Conservation (phyloP, 1,140 invertebrate genomes). For the Drosophila virilis region DNA sequence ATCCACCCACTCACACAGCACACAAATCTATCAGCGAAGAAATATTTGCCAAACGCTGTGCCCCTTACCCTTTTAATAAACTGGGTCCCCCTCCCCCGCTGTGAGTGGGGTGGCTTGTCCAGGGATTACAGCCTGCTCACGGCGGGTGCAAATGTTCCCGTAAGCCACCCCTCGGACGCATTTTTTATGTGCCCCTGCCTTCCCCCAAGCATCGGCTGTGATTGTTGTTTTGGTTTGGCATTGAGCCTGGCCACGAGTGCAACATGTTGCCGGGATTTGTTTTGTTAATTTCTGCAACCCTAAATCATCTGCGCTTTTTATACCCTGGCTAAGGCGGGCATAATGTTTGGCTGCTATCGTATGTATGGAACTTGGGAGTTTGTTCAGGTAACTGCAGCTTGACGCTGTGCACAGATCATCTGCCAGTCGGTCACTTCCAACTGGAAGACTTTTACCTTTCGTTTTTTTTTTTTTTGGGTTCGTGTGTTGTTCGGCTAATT, state of each 20-base stretch:
- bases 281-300: conserved; percentile 76
- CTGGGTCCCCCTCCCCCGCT: conserved; percentile 22
- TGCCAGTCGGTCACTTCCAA: too few species aligned
- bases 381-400: too few species aligned
- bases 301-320: conserved; percentile 49
- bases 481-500: conserved; percentile 58
- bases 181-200: conserved; percentile 34
- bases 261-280: conserved; percentile 83
- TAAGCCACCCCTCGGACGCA: conserved; percentile 37
- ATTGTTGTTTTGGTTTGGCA: conserved; percentile 17
- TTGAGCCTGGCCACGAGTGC: conserved; percentile 62
- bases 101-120: conserved; percentile 23
- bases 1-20: conserved; percentile 1
- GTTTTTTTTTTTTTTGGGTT: conserved; percentile 28
- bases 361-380: too few species aligned
- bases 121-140: conserved; percentile 24
- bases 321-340: neutral
- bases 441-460: neutral
- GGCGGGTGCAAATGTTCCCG: conserved; percentile 71
- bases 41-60: conserved; percentile 16
- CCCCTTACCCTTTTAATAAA: conserved; percentile 45
- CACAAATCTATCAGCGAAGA: conserved; percentile 9
- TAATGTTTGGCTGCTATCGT: neutral
- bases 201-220: neutral
- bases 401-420: too few species aligned